Conservation (phyloP, 2,888 invertebrate genomes). For the Phrixothrix hirtus region DNA sequence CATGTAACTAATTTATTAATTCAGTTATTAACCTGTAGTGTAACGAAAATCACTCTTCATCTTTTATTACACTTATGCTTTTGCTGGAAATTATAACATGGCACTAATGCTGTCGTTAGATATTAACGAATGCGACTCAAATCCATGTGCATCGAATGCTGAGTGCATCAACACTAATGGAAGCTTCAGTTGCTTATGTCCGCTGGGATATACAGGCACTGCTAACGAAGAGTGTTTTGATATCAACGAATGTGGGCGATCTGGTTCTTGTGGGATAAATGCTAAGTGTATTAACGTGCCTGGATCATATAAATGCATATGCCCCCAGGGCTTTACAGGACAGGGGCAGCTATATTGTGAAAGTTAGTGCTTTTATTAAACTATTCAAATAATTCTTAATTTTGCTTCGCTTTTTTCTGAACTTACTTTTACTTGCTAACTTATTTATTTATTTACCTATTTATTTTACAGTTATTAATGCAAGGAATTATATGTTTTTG, state of each 20-base stretch:
- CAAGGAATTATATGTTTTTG: slow-evolving; percentile 28
- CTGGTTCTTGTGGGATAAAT: slow-evolving; percentile 72
- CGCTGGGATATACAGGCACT: slow-evolving; percentile 69
- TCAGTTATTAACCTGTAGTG: slow-evolving; percentile 13
- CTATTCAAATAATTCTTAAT: slow-evolving; percentile 9
- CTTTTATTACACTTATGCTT: slow-evolving; percentile 6
- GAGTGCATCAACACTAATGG: slow-evolving; percentile 77
- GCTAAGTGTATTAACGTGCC: slow-evolving; percentile 80
- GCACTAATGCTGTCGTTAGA: slow-evolving; percentile 58
- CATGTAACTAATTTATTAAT: slow-evolving; percentile 5
- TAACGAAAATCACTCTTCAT: slow-evolving; percentile 43
- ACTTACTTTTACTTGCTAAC: slow-evolving; percentile 10
- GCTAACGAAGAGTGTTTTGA: slow-evolving; percentile 67
- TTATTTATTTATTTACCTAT: slow-evolving; percentile 14
- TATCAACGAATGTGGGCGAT: slow-evolving; percentile 72
- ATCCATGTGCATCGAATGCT: slow-evolving; percentile 72
- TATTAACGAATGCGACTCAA: slow-evolving; percentile 72
- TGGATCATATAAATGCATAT: slow-evolving; percentile 78
- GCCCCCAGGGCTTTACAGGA: slow-evolving; percentile 75
- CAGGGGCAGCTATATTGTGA: slow-evolving; percentile 75
- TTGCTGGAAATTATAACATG: slow-evolving; percentile 12
- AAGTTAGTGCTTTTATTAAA: slow-evolving; percentile 63
- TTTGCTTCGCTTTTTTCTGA: slow-evolving; percentile 9
- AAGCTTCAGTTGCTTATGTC: slow-evolving; percentile 75
- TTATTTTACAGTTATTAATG: slow-evolving; percentile 7